Base-by-base conservation (phyloP, 2,797 vertebrate genomes). In the Hylomyscus alleni region DNA sequence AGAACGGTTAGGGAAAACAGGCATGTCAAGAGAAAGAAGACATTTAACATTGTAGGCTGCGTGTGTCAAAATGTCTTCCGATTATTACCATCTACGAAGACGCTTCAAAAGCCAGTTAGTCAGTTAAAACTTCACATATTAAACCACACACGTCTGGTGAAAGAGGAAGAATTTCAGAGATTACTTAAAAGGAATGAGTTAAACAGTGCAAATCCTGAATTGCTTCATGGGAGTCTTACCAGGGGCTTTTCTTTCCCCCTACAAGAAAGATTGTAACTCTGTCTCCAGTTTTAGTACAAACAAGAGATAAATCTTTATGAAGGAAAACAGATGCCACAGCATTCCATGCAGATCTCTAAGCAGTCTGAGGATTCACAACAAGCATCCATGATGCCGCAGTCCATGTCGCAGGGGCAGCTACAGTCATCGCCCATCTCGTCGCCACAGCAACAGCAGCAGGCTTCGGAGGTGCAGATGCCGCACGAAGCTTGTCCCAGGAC, bases 301-400 rank as follows among this genome's bases (percentile, higher is more conserved):
- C 52, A 95, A 91, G 78, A 78, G 98, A 97, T 97, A 98, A 96
- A 97, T 97, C 95, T 72, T 97, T 98, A 99, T 7, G 99, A 99
- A 52, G 99, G 99, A 98, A 99, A 99, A 98, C 99, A 99, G 98
- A 99, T 99, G 87, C 99, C 99, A 88, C 99, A 99, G 98, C 99
- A 99, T 98, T 99, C 99, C 99, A 99, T 99, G 98, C 99, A 99
- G 98, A 99, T 99, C 98, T 99, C 99, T 98, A 99, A 98, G 98
- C 99, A 99, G 98, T 99, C 99, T 14, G 99, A 99, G 47, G 99
- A 99, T 98, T 99, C 99, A 98, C 99, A 99, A 98, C 99, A 99
- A 69, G 99, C 99, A 1, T 99, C 99, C 99, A 99, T 99, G 98
- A 99, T 99, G 98, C 99, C 99, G 91, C 99, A 99, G 97, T 99